A percentile compares a stretch with the other conserved stretches of the same genome.
Evolutionary conservation across 2,113 vertebrate genomes (phyloP).

Genomic region (Octodon degus): DNA sequence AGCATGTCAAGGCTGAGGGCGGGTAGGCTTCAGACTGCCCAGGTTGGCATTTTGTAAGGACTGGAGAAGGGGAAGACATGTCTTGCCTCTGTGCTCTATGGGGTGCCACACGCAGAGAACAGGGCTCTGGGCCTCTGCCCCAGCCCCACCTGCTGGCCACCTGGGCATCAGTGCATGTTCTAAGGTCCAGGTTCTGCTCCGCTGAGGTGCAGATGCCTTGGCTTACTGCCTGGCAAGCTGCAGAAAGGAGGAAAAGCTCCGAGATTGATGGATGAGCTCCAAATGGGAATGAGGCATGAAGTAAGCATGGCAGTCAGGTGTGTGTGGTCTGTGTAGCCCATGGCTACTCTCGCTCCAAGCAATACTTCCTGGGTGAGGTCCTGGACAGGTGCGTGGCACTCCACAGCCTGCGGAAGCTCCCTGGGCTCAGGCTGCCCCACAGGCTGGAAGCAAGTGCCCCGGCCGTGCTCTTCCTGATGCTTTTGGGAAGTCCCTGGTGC

Average conservation of each 20-base stretch:
- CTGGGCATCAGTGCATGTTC: not conserved
- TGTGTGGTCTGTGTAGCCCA: accelerated
- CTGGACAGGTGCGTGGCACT: not conserved
- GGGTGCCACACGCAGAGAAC: not conserved
- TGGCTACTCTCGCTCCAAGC: not conserved
- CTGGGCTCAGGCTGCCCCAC: not conserved
- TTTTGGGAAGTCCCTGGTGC: not conserved
- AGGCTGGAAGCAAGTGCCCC: not conserved
- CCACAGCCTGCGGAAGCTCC: too few species aligned
- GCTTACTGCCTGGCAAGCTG: too few species aligned
- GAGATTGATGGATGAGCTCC: not conserved
- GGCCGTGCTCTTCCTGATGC: not conserved
- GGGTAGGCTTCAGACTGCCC: not conserved
- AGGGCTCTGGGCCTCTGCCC: not conserved
- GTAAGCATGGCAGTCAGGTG: not conserved
- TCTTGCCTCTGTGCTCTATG: not conserved
- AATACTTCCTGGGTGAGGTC: not conserved
- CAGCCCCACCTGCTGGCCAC: not conserved
- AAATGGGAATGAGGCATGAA: not conserved
- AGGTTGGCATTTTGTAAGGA: not conserved
- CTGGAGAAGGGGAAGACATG: not conserved
- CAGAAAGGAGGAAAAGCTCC: not conserved
- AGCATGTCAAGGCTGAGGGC: not conserved
- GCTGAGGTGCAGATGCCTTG: not conserved
- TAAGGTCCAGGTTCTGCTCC: not conserved